Evolutionary conservation across 2,888 invertebrate species (phyloP).

Genomic region (Lepidocyrtoides sp.): DNA sequence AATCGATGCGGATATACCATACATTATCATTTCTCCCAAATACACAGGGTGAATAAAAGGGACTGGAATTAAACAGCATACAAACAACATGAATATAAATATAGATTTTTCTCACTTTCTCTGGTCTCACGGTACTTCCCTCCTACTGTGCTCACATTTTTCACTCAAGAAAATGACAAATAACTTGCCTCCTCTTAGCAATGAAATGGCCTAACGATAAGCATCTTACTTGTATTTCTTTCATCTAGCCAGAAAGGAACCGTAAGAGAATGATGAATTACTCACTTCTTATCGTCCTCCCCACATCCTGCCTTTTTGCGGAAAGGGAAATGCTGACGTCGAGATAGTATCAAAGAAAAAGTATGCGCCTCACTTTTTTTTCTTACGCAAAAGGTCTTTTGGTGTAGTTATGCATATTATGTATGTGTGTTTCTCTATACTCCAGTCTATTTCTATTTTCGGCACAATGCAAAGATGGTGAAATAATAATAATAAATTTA

Average conservation of each 20-base stretch:
- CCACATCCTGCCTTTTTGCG: constrained; percentile 50
- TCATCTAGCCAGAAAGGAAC: constrained; percentile 36
- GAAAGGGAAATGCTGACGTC: constrained; percentile 70
- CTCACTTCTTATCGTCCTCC: constrained; percentile 61
- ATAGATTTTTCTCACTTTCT: too few species aligned
- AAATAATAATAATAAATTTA: too few species aligned
- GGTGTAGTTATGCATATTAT: too few species aligned
- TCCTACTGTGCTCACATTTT: constrained; percentile 1
- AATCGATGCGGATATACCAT: too few species aligned
- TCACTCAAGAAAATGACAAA: constrained; percentile 67
- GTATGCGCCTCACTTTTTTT: not conserved
- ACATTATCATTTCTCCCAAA: too few species aligned
- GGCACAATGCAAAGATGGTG: too few species aligned
- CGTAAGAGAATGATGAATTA: constrained; percentile 65
- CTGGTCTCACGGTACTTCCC: not conserved
- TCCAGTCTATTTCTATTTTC: too few species aligned
- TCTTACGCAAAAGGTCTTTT: not conserved
- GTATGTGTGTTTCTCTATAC: too few species aligned
- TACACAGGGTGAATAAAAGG: too few species aligned
- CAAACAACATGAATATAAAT: too few species aligned
- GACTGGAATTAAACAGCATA: too few species aligned
- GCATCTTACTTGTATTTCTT: constrained; percentile 1
- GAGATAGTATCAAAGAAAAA: constrained; percentile 48
- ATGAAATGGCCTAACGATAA: constrained; percentile 2
- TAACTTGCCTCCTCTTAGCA: constrained; percentile 17